Evolutionary conservation across 2,113 vertebrate genomes (phyloP), one percentile per base, ranked within the genome.

Genomic region (Scartelaos histophorus): DNA sequence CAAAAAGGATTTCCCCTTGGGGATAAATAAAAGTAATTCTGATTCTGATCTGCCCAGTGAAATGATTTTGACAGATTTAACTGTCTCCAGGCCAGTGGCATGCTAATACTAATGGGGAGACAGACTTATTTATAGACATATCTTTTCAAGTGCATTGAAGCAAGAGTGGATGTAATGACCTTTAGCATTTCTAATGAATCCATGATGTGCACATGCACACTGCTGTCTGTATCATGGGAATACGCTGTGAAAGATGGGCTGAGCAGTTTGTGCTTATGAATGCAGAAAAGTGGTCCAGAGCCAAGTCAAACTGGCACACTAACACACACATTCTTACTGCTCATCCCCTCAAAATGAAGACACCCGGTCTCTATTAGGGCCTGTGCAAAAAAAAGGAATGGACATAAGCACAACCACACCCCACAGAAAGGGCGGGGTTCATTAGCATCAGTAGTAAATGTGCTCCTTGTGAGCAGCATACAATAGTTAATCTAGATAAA

Each of bases 311-410:
- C 81, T 84, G 77, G 77, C 80, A 74, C 47, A 29, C 71, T 64
- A 74, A 12, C 79, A 73, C 25, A 76, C 58, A 70, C 87, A 91
- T 92, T 92, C 86, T 85, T 89, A 58, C 75, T 70, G 78, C 69
- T 93, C 84, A 93, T 92, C 88, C 91, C 66, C 53, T 90, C 74
- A 74, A 92, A 92, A 92, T 90, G 89, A 92, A 85, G 71, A 73
- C 25, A 35, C 71, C 64, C 38, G 62, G 54, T 61, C 43, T 58
- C 58, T 80, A 82, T 73, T 76, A 83, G 82, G 79, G 87, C 80
- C 69, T 82, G 64, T 78, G 80, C 51, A 75, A 82, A 86, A 73
- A 81, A 72, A 78, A 80, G 71, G 58, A 46, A 19, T 5, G 47
- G 16, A 51, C 47, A 19, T 19, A 54, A 10, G 19, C n/a, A n/a